phyloP scores from a whole-genome alignment of 2,113 vertebrate genomes.

The Scalopus aquaticus region DNA sequence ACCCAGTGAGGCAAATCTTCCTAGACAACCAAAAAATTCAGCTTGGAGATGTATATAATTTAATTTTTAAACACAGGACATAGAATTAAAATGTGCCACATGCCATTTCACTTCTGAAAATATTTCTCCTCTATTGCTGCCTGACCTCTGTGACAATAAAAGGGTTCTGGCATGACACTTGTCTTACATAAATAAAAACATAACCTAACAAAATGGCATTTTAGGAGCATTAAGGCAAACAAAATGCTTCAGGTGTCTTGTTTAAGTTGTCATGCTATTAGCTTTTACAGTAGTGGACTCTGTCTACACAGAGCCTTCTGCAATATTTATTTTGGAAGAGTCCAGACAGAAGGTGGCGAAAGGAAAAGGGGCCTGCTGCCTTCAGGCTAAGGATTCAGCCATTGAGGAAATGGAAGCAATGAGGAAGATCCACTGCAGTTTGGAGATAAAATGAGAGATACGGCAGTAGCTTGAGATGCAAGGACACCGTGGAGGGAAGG shows the following conservation, averaged over 20 bases:
- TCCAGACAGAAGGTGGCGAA: neutral
- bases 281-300: neutral
- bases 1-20: neutral
- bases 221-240: slow-evolving; percentile 45
- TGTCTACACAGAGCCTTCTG: neutral
- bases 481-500: no score
- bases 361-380: neutral
- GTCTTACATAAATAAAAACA: slow-evolving; percentile 63
- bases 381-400: neutral
- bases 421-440: neutral
- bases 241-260: slow-evolving; percentile 37
- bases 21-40: neutral
- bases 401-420: neutral
- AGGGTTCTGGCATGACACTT: slow-evolving; percentile 49
- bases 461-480: neutral
- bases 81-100: slow-evolving; percentile 52
- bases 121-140: slow-evolving; percentile 46
- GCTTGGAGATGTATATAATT: neutral
- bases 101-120: slow-evolving; percentile 52
- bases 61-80: slow-evolving; percentile 26
- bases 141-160: slow-evolving; percentile 44
- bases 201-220: slow-evolving; percentile 37
- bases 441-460: neutral
- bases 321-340: neutral
- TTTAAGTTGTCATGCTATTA: slow-evolving; percentile 2